A percentile compares a stretch with the other conserved stretches of the same genome.
Evolutionary conservation across 2,888 invertebrate genomes (phyloP).

Genomic region (Chydorus sphaericus): DNA sequence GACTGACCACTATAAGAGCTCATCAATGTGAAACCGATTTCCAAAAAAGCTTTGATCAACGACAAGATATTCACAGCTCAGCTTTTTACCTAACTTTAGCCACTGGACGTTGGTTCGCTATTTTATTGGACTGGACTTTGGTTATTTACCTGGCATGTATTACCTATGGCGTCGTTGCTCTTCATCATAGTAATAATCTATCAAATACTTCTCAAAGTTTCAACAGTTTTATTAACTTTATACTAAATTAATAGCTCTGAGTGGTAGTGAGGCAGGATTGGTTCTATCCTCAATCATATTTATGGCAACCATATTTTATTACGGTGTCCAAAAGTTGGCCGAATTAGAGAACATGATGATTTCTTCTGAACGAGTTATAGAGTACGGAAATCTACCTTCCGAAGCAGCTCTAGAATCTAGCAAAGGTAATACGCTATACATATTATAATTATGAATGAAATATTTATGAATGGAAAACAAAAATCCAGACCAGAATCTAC

Average conservation of each 20-base stretch:
- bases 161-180: slow-evolving; percentile 65
- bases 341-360: slow-evolving; percentile 78
- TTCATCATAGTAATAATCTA: slow-evolving; percentile 33
- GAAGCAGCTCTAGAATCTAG: slow-evolving; percentile 44
- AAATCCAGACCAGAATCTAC: no score
- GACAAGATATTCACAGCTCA: slow-evolving; percentile 63
- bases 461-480: no score
- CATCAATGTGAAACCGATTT: slow-evolving; percentile 67
- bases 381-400: slow-evolving; percentile 58
- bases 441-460: no score
- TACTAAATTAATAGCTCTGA: no score
- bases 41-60: slow-evolving; percentile 53
- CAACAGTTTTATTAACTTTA: no score
- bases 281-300: slow-evolving; percentile 24
- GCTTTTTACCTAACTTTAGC: slow-evolving; percentile 83
- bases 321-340: slow-evolving; percentile 85
- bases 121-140: slow-evolving; percentile 80
- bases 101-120: slow-evolving; percentile 82
- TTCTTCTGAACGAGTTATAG: slow-evolving; percentile 28
- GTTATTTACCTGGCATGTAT: slow-evolving; percentile 71
- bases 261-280: slow-evolving; percentile 24
- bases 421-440: background rate
- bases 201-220: background rate
- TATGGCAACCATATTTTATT: slow-evolving; percentile 40
- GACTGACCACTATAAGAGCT: slow-evolving; percentile 79